Conservation (phyloP, 2,888 invertebrate genomes). For the Scaptomyza cyrtandrae region DNA sequence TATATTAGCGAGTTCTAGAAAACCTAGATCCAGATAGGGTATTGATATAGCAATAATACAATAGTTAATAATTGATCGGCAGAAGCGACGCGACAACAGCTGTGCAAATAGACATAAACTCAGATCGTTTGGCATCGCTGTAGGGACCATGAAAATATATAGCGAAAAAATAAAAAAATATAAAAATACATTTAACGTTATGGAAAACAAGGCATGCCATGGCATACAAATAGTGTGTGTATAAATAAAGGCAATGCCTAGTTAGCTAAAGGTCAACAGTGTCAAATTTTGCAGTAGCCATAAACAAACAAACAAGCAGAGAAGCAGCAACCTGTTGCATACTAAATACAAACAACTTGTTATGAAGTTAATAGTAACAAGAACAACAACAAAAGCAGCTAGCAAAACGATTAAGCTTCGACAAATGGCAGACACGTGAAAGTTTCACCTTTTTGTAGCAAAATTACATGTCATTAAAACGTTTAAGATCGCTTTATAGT, state of each 20-base stretch:
- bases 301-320: slow-evolving; percentile 2
- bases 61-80: not conserved
- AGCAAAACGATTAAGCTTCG: not conserved
- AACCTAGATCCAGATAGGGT: not conserved
- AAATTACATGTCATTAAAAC: slow-evolving; percentile 10
- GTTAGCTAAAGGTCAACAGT: slow-evolving; percentile 18
- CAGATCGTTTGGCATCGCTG: not conserved
- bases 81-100: slow-evolving; percentile 22
- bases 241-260: slow-evolving; percentile 31
- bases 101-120: slow-evolving; percentile 37
- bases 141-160: slow-evolving; percentile 1
- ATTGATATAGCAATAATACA: not conserved
- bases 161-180: slow-evolving; percentile 1
- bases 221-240: slow-evolving; percentile 19
- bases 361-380: slow-evolving; percentile 13
- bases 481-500: slow-evolving; percentile 1
- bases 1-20: too few species aligned
- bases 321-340: slow-evolving; percentile 36
- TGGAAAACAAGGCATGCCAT: slow-evolving; percentile 2
- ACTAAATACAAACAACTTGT: slow-evolving; percentile 27
- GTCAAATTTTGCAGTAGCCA: slow-evolving; percentile 27
- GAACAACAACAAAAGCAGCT: not conserved
- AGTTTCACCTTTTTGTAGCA: slow-evolving; percentile 10
- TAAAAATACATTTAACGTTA: slow-evolving; percentile 1
- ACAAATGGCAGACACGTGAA: slow-evolving; percentile 12